These are phyloP conservation scores for Synanthedon myopaeformis DNA, from an alignment of 2,888 invertebrate genomes.

Conservation along the genomic window DNA sequence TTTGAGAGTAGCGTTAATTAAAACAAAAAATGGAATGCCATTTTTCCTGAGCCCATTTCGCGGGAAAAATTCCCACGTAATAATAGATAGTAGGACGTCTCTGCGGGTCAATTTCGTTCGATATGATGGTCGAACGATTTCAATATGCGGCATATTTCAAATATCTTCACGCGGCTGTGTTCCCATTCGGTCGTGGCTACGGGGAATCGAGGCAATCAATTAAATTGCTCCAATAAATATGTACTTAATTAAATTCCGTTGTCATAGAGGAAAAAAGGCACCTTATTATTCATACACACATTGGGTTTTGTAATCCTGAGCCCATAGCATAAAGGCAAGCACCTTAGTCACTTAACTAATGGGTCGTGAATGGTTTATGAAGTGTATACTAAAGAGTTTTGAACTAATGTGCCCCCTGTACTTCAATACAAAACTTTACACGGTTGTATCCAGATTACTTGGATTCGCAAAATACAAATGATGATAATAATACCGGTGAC, in stretches of 20 bases:
- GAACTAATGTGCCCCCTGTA: too few species aligned
- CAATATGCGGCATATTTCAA: constrained; percentile 62
- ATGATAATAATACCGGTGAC: too few species aligned
- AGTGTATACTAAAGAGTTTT: too few species aligned
- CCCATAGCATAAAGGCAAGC: too few species aligned
- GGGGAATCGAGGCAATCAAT: constrained; percentile 38
- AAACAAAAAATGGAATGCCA: background rate
- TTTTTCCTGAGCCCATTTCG: background rate
- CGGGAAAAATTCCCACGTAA: constrained; percentile 31
- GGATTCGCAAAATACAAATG: too few species aligned
- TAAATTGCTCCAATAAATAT: constrained; percentile 49
- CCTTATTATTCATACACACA: background rate
- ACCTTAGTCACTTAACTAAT: too few species aligned
- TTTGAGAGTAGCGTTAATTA: background rate
- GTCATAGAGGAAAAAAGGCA: constrained; percentile 2
- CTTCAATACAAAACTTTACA: too few species aligned
- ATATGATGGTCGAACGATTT: constrained; percentile 52
- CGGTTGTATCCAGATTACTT: too few species aligned
- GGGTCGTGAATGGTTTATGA: too few species aligned
- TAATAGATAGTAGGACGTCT: constrained; percentile 22
- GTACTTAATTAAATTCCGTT: constrained; percentile 26
- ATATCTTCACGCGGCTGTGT: constrained; percentile 43
- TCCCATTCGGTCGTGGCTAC: constrained; percentile 26
- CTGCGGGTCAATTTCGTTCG: constrained; percentile 45
- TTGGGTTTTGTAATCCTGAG: too few species aligned